Conservation (phyloP, 2,113 vertebrate species). For the Seriola quinqueradiata region DNA sequence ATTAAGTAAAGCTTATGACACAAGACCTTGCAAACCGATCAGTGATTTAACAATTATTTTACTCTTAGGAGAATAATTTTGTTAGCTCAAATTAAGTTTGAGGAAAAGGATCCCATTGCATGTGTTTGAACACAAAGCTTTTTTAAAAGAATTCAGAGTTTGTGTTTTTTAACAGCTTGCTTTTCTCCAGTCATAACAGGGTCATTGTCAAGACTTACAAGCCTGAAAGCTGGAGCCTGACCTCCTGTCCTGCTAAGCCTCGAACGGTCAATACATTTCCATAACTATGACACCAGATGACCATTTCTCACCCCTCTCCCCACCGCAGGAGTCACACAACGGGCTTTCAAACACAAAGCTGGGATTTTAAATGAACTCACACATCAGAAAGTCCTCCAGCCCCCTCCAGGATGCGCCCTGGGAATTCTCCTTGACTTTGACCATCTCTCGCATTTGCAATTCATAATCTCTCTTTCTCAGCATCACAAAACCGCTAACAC, state of each 20-base stretch:
- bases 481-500: conserved; percentile 63
- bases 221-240: conserved; percentile 45
- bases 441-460: conserved; percentile 81
- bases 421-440: conserved; percentile 81
- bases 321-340: conserved; percentile 56
- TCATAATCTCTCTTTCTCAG: conserved; percentile 75
- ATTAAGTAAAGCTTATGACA: conserved; percentile 53
- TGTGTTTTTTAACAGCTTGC: neutral
- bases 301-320: conserved; percentile 61
- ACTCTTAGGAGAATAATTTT: conserved; percentile 21
- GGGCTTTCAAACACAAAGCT: conserved; percentile 68
- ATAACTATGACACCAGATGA: conserved; percentile 83
- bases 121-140: neutral
- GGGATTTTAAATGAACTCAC: conserved; percentile 78
- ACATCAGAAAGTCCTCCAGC: conserved; percentile 46
- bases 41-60: conserved; percentile 29
- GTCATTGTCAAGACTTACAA: conserved; percentile 48
- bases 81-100: neutral
- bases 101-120: neutral
- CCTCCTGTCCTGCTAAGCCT: conserved; percentile 72
- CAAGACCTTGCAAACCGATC: conserved; percentile 36
- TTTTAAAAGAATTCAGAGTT: neutral
- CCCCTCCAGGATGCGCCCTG: conserved; percentile 56
- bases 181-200: conserved; percentile 22
- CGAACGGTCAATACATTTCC: conserved; percentile 76